phyloP scores from a whole-genome alignment of 2,888 invertebrate genomes.

The Gnatocerus cornutus region DNA sequence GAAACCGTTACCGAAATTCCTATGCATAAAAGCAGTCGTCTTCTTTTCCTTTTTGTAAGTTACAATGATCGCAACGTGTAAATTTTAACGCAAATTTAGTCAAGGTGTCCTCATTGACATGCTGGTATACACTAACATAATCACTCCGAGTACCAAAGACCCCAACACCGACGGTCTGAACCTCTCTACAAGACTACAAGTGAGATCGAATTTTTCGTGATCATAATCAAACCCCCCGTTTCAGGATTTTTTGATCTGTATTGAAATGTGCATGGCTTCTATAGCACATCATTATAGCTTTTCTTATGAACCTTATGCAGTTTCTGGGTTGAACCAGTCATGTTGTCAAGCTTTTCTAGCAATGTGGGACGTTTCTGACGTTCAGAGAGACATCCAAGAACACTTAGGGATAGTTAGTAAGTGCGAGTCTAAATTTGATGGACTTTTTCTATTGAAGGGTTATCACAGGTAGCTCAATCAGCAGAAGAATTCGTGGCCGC shows the following conservation, averaged over 20 bases:
- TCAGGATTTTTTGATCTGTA: conserved; percentile 95
- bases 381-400: conserved; percentile 92
- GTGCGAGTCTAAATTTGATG: conserved; percentile 58
- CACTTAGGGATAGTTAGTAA: conserved; percentile 92
- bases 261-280: conserved; percentile 98
- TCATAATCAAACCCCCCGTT: conserved; percentile 57
- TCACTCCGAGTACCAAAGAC: conserved; percentile 81
- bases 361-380: conserved; percentile 98
- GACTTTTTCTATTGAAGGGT: neutral
- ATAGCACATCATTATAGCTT: conserved; percentile 97
- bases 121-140: conserved; percentile 87
- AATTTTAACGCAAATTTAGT: conserved; percentile 72
- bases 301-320: conserved; percentile 91
- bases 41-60: conserved; percentile 99
- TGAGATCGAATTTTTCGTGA: conserved; percentile 64
- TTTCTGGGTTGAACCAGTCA: conserved; percentile 63
- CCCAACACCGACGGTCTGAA: conserved; percentile 80
- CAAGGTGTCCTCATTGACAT: conserved; percentile 93
- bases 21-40: conserved; percentile 97
- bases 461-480: conserved; percentile 80
- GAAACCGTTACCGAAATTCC: conserved; percentile 95
- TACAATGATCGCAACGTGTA: conserved; percentile 23
- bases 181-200: conserved; percentile 89
- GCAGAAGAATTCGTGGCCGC: conserved; percentile 84
- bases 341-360: conserved; percentile 89